A percentile compares a stretch with the other conserved stretches of the same genome.
Evolutionary conservation across 2,113 vertebrate genomes (phyloP).

Genomic region (Nipponia nippon): DNA sequence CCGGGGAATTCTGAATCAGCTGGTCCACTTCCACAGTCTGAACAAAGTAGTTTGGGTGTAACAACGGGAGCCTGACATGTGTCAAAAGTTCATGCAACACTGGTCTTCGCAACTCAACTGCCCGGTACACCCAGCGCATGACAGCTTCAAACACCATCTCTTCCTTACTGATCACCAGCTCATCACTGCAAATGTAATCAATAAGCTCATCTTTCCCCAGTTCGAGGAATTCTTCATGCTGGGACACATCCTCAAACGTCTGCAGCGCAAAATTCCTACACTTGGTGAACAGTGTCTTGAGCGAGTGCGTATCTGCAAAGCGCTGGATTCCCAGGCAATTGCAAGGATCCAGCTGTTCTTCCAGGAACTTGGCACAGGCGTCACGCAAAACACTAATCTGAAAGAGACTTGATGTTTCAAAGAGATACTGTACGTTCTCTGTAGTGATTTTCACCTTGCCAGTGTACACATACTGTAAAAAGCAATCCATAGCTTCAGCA

Average conservation of each 20-base stretch:
- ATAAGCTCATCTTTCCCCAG: constrained; percentile 92
- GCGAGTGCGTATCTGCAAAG: constrained; percentile 91
- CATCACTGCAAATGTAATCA: constrained; percentile 90
- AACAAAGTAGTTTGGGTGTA: constrained; percentile 98
- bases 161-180: constrained; percentile 89
- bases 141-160: constrained; percentile 95
- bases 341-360: constrained; percentile 96
- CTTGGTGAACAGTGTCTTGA: constrained; percentile 91
- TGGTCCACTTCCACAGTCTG: constrained; percentile 97
- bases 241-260: constrained; percentile 89
- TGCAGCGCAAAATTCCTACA: constrained; percentile 89
- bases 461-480: constrained; percentile 94
- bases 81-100: constrained; percentile 89
- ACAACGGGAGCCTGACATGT: constrained; percentile 89
- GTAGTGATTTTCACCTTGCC: constrained; percentile 95
- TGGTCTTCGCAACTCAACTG: constrained; percentile 82
- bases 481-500: constrained; percentile 97
- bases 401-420: constrained; percentile 96
- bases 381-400: constrained; percentile 91
- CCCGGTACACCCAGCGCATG: constrained; percentile 96
- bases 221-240: constrained; percentile 92
- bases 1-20: constrained; percentile 92
- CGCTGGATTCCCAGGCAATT: constrained; percentile 97
- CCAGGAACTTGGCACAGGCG: constrained; percentile 95
- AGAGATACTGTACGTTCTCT: constrained; percentile 95